These are phyloP conservation scores for Nannoperca obscura DNA, from an alignment of 2,797 vertebrate genomes.

Conservation along the genomic window DNA sequence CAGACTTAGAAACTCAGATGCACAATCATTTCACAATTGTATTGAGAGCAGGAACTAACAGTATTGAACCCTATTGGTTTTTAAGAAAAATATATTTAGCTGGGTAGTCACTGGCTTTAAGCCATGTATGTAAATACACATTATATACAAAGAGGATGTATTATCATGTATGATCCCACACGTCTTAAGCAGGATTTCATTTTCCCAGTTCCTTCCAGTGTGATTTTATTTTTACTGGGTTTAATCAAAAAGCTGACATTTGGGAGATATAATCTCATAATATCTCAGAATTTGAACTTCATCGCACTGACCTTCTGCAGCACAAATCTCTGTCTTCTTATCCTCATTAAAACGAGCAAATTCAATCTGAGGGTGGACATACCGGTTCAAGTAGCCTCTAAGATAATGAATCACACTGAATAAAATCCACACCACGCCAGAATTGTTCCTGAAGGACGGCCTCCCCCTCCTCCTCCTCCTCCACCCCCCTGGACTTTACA, in stretches of 20 bases:
- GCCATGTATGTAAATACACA: not conserved
- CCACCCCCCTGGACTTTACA: conserved; percentile 70
- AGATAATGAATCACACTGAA: conserved; percentile 67
- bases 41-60: not conserved
- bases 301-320: conserved; percentile 12
- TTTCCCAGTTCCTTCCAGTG: not conserved
- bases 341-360: conserved; percentile 41
- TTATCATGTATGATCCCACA: not conserved
- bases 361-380: conserved; percentile 12
- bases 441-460: conserved; percentile 40
- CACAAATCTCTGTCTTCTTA: not conserved
- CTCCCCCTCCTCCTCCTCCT: conserved; percentile 4
- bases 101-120: not conserved
- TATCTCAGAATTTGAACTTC: conserved; percentile 13
- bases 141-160: not conserved
- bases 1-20: no score
- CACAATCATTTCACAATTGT: no score
- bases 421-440: conserved; percentile 56
- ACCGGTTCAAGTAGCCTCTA: conserved; percentile 37
- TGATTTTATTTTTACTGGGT: not conserved
- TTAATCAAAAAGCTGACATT: not conserved
- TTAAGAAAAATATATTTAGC: not conserved
- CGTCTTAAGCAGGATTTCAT: not conserved
- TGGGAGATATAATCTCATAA: not conserved
- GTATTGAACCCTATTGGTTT: not conserved